phyloP scores from a whole-genome alignment of 2,888 invertebrate genomes.

The Graphium colonna region DNA sequence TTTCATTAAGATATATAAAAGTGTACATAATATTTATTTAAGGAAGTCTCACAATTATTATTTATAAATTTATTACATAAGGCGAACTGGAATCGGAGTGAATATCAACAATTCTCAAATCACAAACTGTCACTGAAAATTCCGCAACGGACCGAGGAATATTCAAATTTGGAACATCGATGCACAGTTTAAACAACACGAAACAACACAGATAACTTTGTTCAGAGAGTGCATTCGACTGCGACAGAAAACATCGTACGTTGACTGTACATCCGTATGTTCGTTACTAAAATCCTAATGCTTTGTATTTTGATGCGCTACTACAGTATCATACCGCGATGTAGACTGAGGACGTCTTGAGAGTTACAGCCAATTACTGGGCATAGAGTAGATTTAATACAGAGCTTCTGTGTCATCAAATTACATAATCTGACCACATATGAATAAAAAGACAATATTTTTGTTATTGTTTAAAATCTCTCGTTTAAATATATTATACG shows the following conservation, averaged over 20 bases:
- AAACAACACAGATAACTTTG: neutral
- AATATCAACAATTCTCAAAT: neutral
- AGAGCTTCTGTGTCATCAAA: no score
- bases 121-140: conserved; percentile 10
- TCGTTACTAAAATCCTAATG: no score
- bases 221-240: conserved; percentile 11
- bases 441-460: no score
- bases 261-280: neutral
- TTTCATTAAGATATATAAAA: no score
- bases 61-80: no score
- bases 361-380: conserved; percentile 33
- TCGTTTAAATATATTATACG: no score
- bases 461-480: no score
- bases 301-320: conserved; percentile 30
- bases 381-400: conserved; percentile 28
- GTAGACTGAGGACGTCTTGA: conserved; percentile 36
- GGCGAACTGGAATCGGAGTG: no score
- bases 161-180: neutral
- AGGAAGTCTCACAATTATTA: no score
- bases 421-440: no score
- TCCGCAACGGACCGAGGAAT: neutral
- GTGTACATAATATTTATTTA: no score
- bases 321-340: conserved; percentile 31
- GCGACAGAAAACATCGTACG: neutral
- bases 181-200: neutral